phyloP scores from a whole-genome alignment of 2,113 vertebrate species.

The Canis aureus region DNA sequence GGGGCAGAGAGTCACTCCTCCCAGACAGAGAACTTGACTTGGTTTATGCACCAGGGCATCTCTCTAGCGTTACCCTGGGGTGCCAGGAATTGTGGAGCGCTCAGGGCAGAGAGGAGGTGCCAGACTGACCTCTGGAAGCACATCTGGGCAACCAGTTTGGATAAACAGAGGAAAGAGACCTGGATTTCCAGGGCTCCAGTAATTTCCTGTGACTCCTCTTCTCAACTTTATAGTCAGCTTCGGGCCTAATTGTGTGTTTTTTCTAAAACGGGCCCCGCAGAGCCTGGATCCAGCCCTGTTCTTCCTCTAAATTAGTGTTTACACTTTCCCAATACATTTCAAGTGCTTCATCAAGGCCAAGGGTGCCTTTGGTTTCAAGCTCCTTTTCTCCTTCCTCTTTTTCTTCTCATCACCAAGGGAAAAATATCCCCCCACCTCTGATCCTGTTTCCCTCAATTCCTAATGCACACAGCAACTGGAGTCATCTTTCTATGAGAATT shows the following conservation, averaged over 20 bases:
- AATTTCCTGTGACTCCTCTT: background rate
- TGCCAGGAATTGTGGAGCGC: background rate
- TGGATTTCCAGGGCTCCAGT: background rate
- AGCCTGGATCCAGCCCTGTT: background rate
- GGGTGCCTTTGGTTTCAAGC: background rate
- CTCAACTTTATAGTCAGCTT: background rate
- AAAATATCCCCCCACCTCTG: background rate
- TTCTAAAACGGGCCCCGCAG: background rate
- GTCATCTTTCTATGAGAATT: background rate
- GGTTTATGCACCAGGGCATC: background rate
- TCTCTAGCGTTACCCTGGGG: background rate
- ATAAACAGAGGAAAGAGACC: background rate
- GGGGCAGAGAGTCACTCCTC: background rate
- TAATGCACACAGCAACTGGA: background rate
- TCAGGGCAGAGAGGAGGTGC: background rate
- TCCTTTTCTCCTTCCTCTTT: background rate
- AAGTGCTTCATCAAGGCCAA: background rate
- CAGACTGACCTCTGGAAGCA: background rate
- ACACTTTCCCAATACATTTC: background rate
- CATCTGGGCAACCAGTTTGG: background rate
- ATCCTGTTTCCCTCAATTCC: background rate
- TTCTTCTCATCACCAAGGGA: background rate
- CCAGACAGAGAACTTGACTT: background rate
- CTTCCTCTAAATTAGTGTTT: background rate
- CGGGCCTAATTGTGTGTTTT: background rate